Evolutionary conservation across 1,140 invertebrate genomes (phyloP).

Genomic region (Vanessa tameamea): DNA sequence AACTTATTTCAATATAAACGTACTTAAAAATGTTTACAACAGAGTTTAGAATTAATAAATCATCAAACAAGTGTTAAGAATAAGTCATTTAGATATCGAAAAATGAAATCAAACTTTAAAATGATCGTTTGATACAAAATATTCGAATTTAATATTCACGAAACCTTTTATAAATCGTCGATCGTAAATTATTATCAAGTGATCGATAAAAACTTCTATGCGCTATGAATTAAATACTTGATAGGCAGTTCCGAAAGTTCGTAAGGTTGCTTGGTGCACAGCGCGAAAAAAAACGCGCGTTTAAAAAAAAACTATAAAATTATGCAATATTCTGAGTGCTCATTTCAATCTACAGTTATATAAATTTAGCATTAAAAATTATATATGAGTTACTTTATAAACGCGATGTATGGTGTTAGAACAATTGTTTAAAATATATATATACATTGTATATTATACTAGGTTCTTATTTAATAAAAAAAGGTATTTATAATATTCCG

Average conservation of each 20-base stretch:
- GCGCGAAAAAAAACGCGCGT: conserved; percentile 12
- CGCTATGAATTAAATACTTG: conserved; percentile 31
- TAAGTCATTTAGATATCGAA: not conserved
- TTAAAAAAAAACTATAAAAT: not conserved
- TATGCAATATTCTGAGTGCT: too few relatives aligned
- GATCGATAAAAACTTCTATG: conserved; percentile 19
- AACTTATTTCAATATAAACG: not conserved
- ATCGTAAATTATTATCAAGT: conserved; percentile 26
- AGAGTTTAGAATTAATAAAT: not conserved
- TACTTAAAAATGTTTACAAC: not conserved
- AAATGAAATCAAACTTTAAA: not conserved
- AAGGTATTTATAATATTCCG: too few relatives aligned
- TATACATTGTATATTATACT: too few relatives aligned
- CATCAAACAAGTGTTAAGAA: not conserved
- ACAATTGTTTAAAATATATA: too few relatives aligned
- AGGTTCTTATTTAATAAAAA: too few relatives aligned
- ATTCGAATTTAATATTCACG: conserved; percentile 12
- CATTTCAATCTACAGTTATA: too few relatives aligned
- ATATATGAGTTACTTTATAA: too few relatives aligned
- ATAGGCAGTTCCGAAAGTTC: conserved; percentile 26
- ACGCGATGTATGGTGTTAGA: too few relatives aligned
- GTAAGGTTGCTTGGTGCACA: not conserved
- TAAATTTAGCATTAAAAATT: too few relatives aligned
- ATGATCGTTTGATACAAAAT: conserved; percentile 16
- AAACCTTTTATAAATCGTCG: conserved; percentile 15